Evolutionary conservation across 2,113 vertebrate genomes (phyloP), one percentile per base, ranked within the genome.

Genomic region (Origma solitaria): DNA sequence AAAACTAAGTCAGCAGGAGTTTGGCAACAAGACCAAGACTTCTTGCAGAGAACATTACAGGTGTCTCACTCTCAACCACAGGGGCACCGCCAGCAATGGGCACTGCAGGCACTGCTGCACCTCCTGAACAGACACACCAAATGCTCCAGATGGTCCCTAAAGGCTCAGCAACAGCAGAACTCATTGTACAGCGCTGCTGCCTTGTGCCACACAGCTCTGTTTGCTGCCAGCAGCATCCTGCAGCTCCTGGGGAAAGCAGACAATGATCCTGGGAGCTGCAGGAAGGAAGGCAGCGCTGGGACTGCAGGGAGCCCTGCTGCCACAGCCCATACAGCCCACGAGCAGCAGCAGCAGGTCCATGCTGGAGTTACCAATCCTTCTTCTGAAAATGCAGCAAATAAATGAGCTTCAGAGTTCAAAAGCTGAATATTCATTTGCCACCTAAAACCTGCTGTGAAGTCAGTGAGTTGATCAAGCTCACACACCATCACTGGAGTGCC

Each of bases 201-300:
- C 78, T 13, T 19, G 93, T 80, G 95, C 64, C 87, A 75, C 66
- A 28, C 30, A n/a, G 38, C 27, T 25, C 38, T 31, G n/a, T 77
- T 22, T 51, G 62, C 66, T 45, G 25, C 9, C 8, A 9, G 50
- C 31, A 85, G 72, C 62, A 60, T 14, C 56, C 71, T 5, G 7
- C 0, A 0, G 22, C 42, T 10, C 44, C 82, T 50, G 0, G 0
- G 56, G 62, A 51, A 75, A 40, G 42, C 82, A 73, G 44, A 16
- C 30, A 35, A 18, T 0, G 37, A 30, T 15, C 11, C 77, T n/a
- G 37, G 72, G 38, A 80, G n/a, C 70, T 54, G 64, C 64, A 33
- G 2, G 4, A 27, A 56, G 33, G 27, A 18, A 30, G 45, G 37
- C 1, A 7, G 54, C 2, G 17, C 54, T 0, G 0, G 27, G 15